Conservation (phyloP, 2,797 vertebrate genomes). For the Syndactyla subalaris region DNA sequence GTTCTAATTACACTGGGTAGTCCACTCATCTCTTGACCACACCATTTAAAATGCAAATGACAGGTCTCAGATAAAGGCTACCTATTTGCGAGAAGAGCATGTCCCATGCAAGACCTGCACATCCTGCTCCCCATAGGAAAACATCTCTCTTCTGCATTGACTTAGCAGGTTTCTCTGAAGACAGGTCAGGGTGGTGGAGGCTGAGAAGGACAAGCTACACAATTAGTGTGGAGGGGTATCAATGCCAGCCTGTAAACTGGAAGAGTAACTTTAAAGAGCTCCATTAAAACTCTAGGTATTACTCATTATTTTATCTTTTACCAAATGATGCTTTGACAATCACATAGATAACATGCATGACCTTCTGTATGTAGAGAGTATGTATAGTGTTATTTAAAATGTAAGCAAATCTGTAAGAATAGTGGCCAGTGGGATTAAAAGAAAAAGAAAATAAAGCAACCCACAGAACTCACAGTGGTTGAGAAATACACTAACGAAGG, state of each 20-base stretch:
- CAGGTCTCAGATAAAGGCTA: conserved; percentile 20
- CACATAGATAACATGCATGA: neutral
- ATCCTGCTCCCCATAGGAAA: neutral
- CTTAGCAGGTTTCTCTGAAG: neutral
- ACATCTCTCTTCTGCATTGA: neutral
- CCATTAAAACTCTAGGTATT: neutral
- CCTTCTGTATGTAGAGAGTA: neutral
- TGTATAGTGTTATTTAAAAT: neutral
- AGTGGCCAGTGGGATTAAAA: neutral
- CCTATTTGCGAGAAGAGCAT: neutral
- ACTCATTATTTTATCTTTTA: neutral
- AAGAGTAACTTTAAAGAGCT: neutral
- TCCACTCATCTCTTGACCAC: conserved; percentile 23
- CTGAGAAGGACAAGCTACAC: neutral
- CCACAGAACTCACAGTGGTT: neutral
- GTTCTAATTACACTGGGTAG: neutral
- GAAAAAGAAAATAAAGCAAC: neutral
- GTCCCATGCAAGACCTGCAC: neutral
- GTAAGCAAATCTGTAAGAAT: neutral
- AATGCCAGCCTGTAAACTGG: neutral
- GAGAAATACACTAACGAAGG: conserved; percentile 38
- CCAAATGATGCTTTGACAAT: neutral
- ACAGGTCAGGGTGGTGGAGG: neutral
- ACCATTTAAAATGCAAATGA: conserved; percentile 33
- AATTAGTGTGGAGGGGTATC: neutral